Evolutionary conservation across 2,797 vertebrate genomes (phyloP), one percentile per base, ranked within the genome.

Genomic region (Luscinia megarhynchos): DNA sequence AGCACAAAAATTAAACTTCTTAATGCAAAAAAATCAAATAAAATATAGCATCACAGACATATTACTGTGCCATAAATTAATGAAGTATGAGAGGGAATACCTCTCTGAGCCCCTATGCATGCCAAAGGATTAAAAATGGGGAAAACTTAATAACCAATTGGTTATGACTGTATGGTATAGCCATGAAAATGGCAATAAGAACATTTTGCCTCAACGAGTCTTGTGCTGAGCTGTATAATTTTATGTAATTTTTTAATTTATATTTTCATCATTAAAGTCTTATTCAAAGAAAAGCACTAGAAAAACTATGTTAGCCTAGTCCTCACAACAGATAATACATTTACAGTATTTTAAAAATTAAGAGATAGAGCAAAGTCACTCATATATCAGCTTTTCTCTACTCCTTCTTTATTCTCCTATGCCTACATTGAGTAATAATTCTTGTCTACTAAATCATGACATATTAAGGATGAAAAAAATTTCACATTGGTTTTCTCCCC

Each of bases 241-340:
- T 97, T 96, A 50, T 54, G 91, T 93, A 92, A 97, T 89, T 88
- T 97, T 95, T 95, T 96, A 95, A 95, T 97, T 97, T 97, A 94
- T 93, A 93, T 94, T 94, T 96, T 96, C 57, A 66, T 88, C 90
- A 89, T 38, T 29, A 78, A 97, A 93, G 46, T 78, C 68, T 73
- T 59, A 61, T 83, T 82, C 80, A 73, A 91, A 94, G 86, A 82
- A 45, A 84, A 87, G 59, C 77, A 78, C 41, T 76, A 78, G 77
- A 94, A 96, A 64, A 95, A 83, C 7, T 36, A 0, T 6, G 32
- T 41, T 54, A 90, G 51, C 29, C 20, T 27, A 23, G 27, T 27
- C 32, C 91, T 94, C 45, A 41, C 46, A 95, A 48, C 53, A 94
- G 64, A 51, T 82, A 67, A 82, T 46, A 66, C 24, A 88, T 90